These are phyloP conservation scores for Plecturocebus donacophilus DNA, from an alignment of 2,113 vertebrate genomes.

Conservation along the genomic window DNA sequence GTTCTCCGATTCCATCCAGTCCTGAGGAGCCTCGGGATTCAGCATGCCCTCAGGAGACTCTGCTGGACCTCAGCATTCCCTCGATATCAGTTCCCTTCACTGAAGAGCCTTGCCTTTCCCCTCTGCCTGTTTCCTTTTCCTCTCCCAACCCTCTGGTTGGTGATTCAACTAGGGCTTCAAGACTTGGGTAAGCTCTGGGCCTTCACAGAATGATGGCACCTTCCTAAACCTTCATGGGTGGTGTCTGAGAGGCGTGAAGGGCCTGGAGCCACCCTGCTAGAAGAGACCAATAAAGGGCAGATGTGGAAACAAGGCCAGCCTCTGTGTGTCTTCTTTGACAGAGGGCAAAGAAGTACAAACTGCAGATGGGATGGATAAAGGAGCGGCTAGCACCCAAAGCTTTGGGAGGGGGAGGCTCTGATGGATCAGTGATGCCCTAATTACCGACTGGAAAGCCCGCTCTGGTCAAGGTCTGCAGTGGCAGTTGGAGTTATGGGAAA, in stretches of 20 bases:
- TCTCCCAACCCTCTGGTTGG: not conserved
- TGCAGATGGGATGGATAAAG: not conserved
- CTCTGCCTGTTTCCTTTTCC: not conserved
- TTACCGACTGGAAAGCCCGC: not conserved
- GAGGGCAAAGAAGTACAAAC: not conserved
- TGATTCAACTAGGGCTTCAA: not conserved
- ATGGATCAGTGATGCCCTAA: not conserved
- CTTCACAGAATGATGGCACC: constrained; percentile 91
- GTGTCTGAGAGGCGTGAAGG: constrained; percentile 88
- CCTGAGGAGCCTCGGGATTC: not conserved
- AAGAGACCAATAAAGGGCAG: constrained; percentile 74
- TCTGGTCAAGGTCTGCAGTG: not conserved
- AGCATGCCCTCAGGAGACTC: not conserved
- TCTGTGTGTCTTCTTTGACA: constrained; percentile 50
- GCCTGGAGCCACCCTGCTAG: not conserved
- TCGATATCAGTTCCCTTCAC: not conserved
- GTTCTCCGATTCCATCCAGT: not conserved
- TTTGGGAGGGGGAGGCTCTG: not conserved
- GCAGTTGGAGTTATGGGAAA: not conserved
- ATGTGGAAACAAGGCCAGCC: not conserved
- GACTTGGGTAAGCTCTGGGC: constrained; percentile 71
- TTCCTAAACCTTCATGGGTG: constrained; percentile 86
- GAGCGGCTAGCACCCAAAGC: not conserved
- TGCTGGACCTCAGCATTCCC: constrained; percentile 9
- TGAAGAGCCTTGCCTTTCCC: not conserved